Percentiles rank a stretch among this genome's conserved stretches.
Evolutionary conservation across 2,113 vertebrate species (phyloP).

Genomic region (Laticauda colubrina): DNA sequence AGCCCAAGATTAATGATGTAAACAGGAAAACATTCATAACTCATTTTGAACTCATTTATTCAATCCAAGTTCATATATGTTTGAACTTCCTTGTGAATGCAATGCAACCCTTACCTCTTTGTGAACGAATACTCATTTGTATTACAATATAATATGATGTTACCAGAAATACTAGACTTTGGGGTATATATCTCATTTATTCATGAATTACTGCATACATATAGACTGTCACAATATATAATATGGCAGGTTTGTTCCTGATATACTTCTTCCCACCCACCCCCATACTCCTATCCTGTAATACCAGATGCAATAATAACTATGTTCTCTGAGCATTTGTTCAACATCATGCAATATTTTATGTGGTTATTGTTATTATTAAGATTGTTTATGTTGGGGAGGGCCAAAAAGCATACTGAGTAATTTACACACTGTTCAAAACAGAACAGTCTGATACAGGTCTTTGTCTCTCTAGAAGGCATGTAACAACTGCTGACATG

Average conservation of each 20-base stretch:
- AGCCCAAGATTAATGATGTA: neutral
- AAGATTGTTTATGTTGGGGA: neutral
- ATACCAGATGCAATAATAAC: neutral
- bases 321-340: neutral
- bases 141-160: neutral
- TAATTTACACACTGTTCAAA: neutral
- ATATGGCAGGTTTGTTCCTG: neutral
- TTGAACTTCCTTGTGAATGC: neutral
- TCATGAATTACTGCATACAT: neutral
- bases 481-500: neutral
- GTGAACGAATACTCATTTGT: neutral
- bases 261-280: slow-evolving; percentile 13
- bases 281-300: neutral
- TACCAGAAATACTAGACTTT: neutral
- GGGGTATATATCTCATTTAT: neutral
- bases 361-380: neutral
- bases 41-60: neutral
- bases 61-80: neutral
- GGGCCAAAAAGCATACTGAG: neutral
- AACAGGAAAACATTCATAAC: neutral
- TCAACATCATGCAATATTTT: neutral
- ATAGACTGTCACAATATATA: neutral
- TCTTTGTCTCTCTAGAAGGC: neutral
- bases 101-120: neutral
- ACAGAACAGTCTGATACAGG: neutral